Percentiles rank a stretch among this genome's conserved stretches.
These are phyloP conservation scores for Salvator merianae DNA, from an alignment of 2,113 vertebrate species.

Conservation along the genomic window DNA sequence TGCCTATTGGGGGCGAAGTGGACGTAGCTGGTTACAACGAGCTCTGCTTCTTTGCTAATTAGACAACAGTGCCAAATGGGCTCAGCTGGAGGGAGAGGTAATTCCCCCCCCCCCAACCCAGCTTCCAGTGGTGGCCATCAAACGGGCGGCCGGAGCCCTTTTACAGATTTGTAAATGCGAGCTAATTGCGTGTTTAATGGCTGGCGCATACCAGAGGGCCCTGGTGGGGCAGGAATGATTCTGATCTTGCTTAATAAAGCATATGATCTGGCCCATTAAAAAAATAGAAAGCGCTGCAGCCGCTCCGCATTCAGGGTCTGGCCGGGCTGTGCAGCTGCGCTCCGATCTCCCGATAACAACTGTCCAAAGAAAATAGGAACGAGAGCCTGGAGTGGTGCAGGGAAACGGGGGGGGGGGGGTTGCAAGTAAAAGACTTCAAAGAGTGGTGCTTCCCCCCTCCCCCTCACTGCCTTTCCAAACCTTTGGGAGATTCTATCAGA, in stretches of 20 bases:
- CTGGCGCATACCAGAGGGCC: not conserved
- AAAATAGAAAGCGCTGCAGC: not conserved
- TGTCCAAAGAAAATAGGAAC: accelerated
- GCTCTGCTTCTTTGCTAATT: not conserved
- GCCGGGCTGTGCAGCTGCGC: not conserved
- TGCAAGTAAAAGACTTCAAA: too few relatives aligned
- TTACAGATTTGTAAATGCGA: constrained; percentile 25
- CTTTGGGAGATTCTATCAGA: too few relatives aligned
- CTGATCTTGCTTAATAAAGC: constrained; percentile 44
- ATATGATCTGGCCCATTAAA: not conserved
- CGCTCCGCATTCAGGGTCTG: accelerated
- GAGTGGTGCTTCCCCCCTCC: not conserved
- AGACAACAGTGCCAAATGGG: not conserved
- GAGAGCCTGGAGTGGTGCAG: not conserved
- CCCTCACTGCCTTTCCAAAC: not conserved
- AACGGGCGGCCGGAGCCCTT: accelerated
- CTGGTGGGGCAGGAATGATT: constrained; percentile 13
- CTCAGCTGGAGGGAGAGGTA: accelerated
- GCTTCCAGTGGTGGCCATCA: accelerated
- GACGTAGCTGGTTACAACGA: not conserved
- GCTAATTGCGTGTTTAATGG: constrained; percentile 49
- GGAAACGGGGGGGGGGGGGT: too few relatives aligned
- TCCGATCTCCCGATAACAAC: not conserved
- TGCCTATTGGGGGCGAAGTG: not conserved
- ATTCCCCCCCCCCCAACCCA: not conserved